phyloP scores from a whole-genome alignment of 37 sponge, comb jelly and placozoan species.

The Oopsacas minuta region DNA sequence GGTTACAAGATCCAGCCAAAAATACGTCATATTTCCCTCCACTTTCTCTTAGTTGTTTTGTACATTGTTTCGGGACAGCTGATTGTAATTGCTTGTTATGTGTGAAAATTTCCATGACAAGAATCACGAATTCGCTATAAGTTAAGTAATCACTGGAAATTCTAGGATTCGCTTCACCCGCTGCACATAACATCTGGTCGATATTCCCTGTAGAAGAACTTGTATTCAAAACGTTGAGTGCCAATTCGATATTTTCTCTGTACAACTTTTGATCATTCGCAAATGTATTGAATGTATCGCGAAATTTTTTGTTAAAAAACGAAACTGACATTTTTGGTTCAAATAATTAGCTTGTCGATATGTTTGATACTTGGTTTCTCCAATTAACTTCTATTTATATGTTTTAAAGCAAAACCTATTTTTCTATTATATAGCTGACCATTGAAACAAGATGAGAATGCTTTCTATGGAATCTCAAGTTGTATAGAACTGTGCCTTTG shows the following conservation, averaged over 20 bases:
- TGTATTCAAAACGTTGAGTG: neutral
- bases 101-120: neutral
- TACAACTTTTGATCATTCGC: neutral
- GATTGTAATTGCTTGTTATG: neutral
- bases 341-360: too few relatives aligned
- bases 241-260: neutral
- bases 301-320: neutral
- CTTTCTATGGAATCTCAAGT: too few relatives aligned
- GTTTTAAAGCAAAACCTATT: too few relatives aligned
- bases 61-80: neutral
- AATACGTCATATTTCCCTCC: constrained; percentile 39
- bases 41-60: neutral
- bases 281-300: neutral
- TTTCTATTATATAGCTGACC: too few relatives aligned
- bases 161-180: neutral
- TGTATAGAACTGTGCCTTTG: too few relatives aligned
- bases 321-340: neutral
- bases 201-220: neutral
- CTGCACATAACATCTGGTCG: neutral
- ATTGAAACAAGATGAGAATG: too few relatives aligned
- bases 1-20: constrained; percentile 86
- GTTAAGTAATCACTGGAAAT: neutral
- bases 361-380: too few relatives aligned
- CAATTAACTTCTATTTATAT: too few relatives aligned
- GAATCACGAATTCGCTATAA: neutral